Evolutionary conservation across 2,888 invertebrate genomes (phyloP).

Genomic region (Drosophila paranaensis): DNA sequence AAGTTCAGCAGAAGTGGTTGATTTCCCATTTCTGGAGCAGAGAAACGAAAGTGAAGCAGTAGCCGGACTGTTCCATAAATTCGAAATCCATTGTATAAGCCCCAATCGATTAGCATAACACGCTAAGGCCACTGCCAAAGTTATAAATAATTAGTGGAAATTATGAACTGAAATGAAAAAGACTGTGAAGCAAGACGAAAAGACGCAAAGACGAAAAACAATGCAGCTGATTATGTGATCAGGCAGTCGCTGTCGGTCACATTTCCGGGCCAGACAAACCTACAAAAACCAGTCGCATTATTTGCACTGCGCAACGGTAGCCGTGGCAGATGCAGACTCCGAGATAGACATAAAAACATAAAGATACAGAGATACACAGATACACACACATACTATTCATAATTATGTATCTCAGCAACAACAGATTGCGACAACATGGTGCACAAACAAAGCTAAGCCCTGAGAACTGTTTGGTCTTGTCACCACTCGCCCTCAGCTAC

Average conservation of each 20-base stretch:
- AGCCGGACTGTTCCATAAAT: constrained; percentile 8
- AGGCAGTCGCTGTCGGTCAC: constrained; percentile 43
- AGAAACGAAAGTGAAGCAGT: constrained; percentile 41
- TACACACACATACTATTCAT: constrained; percentile 18
- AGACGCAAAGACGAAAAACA: constrained; percentile 32
- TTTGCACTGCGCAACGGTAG: constrained; percentile 74
- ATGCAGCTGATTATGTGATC: constrained; percentile 55
- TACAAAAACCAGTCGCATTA: constrained; percentile 61
- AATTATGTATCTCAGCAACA: constrained; percentile 37
- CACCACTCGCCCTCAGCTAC: constrained; percentile 35
- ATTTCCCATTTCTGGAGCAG: constrained; percentile 24
- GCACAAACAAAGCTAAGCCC: constrained; percentile 30
- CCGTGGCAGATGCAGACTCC: constrained; percentile 29
- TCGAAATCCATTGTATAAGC: constrained; percentile 24
- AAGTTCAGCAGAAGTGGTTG: constrained; percentile 48
- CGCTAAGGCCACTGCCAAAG: background rate
- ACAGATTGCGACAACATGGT: constrained; percentile 58
- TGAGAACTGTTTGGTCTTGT: constrained; percentile 42
- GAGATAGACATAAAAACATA: constrained; percentile 17
- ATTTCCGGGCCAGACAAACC: constrained; percentile 58
- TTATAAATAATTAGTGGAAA: constrained; percentile 38
- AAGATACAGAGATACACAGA: constrained; percentile 1
- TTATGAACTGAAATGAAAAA: constrained; percentile 2
- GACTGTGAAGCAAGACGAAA: background rate
- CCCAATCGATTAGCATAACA: constrained; percentile 53